Percentiles rank a stretch among this genome's conserved stretches.
Evolutionary conservation across 1,140 invertebrate species (phyloP).

Genomic region (Hyposmocoma kahamanoa): DNA sequence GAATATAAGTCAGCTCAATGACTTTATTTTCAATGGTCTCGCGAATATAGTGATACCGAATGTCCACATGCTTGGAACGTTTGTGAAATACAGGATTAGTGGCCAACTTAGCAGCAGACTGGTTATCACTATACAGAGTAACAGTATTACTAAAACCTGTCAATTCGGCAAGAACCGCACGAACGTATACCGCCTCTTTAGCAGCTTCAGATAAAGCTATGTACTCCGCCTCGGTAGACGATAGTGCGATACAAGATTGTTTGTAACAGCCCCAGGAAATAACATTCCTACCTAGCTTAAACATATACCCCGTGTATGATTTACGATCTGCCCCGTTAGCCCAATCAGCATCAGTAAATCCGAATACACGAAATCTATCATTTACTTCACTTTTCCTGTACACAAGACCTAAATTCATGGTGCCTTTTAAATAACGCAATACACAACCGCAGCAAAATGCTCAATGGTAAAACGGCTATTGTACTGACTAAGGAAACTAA

Average conservation of each 20-base stretch:
- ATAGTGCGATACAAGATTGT: not conserved
- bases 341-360: not conserved
- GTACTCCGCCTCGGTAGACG: not conserved
- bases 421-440: slow-evolving; percentile 6
- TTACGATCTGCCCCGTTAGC: not conserved
- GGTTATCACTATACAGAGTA: not conserved
- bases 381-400: not conserved
- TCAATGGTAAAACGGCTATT: not conserved
- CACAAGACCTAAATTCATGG: not conserved
- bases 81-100: not conserved
- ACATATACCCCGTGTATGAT: not conserved
- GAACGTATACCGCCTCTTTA: not conserved
- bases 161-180: not conserved
- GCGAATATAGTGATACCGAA: not conserved
- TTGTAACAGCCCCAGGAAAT: not conserved
- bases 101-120: not conserved
- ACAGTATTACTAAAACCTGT: not conserved
- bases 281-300: not conserved
- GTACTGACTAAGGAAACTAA: slow-evolving; percentile 26
- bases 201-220: not conserved
- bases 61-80: not conserved
- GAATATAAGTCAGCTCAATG: not conserved
- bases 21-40: not conserved
- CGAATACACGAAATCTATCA: not conserved
- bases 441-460: not conserved